Evolutionary conservation across 2,113 vertebrate species (phyloP).

Genomic region (Gavialis gangeticus): DNA sequence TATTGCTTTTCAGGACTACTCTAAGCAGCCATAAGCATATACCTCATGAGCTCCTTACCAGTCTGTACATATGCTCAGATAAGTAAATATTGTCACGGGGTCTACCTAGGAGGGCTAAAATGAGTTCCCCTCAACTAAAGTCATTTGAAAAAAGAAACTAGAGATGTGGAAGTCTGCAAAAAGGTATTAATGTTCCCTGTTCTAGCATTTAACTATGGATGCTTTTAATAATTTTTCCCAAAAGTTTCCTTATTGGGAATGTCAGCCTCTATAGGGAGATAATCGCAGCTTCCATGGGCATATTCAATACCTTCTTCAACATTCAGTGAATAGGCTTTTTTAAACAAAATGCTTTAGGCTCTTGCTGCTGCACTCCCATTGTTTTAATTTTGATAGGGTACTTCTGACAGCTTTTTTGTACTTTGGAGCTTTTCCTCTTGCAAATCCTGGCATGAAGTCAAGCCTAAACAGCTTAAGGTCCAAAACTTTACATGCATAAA

Average conservation of each 20-base stretch:
- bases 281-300: no score
- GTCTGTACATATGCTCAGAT: neutral
- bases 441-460: neutral
- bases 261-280: no score
- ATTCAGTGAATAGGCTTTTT: neutral
- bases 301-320: neutral
- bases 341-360: neutral
- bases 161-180: neutral
- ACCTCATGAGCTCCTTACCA: neutral
- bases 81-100: neutral
- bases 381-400: neutral
- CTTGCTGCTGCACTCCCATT: neutral
- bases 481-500: neutral
- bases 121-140: neutral
- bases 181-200: neutral
- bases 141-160: neutral
- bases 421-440: neutral
- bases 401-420: neutral
- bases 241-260: neutral
- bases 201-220: neutral
- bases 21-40: neutral
- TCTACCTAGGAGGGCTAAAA: neutral
- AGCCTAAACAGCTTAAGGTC: neutral
- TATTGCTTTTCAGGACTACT: neutral
- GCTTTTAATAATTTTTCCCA: no score